A percentile compares a stretch with the other conserved stretches of the same genome.
These are phyloP conservation scores for Ctenomys sociabilis DNA, from an alignment of 2,113 vertebrate species.

Conservation along the genomic window DNA sequence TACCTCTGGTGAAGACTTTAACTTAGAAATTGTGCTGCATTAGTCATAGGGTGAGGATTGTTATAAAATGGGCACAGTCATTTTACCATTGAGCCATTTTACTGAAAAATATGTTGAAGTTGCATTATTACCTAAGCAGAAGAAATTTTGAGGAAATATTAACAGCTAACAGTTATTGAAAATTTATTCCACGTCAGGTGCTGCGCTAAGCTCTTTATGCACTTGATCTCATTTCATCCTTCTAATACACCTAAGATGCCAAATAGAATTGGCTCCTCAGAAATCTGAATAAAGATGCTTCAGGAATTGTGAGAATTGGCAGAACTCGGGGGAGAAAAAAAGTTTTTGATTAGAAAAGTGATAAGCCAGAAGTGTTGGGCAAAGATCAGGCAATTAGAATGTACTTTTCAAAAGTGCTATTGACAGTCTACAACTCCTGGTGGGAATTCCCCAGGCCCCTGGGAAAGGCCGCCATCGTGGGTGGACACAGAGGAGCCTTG, in stretches of 20 bases:
- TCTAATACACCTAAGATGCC: neutral
- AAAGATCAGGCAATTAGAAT: neutral
- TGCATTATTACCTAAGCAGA: slow-evolving; percentile 27
- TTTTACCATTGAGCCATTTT: neutral
- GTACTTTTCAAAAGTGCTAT: neutral
- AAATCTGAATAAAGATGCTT: neutral
- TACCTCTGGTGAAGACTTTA: neutral
- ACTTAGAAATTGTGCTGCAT: slow-evolving; percentile 14
- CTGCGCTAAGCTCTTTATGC: slow-evolving; percentile 14
- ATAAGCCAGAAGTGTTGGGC: neutral
- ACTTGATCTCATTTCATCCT: slow-evolving; percentile 8
- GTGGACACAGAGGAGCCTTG: neutral
- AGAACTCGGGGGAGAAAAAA: neutral
- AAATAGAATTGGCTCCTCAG: neutral
- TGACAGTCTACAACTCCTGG: neutral
- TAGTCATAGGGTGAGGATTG: neutral
- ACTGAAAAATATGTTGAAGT: neutral
- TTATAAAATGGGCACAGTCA: neutral
- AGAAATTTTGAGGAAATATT: slow-evolving; percentile 48
- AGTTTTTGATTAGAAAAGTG: neutral
- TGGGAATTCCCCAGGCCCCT: neutral
- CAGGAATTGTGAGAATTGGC: slow-evolving; percentile 20
- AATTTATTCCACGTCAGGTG: neutral
- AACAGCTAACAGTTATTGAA: slow-evolving; percentile 24
- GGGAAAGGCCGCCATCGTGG: too few relatives aligned